Evolutionary conservation across 2,113 vertebrate species (phyloP).

Genomic region (Ammodramus savannarum): DNA sequence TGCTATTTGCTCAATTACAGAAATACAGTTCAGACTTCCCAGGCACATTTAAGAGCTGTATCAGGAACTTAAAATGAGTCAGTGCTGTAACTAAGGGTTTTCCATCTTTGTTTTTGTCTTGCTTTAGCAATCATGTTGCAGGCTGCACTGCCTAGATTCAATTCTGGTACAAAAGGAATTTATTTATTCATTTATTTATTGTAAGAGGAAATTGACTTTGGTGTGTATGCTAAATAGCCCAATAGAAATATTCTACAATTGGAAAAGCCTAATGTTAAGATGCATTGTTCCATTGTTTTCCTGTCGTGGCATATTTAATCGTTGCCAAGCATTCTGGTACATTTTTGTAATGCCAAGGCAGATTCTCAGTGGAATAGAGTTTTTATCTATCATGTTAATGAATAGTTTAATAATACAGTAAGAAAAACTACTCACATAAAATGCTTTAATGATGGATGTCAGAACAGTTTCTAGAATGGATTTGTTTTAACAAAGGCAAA

Average conservation of each 20-base stretch:
- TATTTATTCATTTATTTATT: neutral
- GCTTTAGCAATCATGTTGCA: neutral
- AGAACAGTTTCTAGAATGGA: constrained; percentile 29
- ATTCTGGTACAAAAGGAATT: neutral
- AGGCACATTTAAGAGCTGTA: neutral
- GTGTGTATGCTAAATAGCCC: neutral
- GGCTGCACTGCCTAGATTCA: neutral
- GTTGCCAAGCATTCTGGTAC: neutral
- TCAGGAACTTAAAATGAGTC: neutral
- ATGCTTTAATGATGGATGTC: constrained; percentile 43
- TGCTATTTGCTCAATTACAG: neutral
- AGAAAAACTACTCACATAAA: constrained; percentile 43
- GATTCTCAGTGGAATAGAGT: neutral
- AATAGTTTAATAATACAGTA: constrained; percentile 63
- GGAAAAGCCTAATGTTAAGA: neutral
- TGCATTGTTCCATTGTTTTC: constrained; percentile 11
- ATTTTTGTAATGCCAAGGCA: neutral
- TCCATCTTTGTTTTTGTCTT: neutral
- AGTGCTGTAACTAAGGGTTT: neutral
- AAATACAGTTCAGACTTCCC: neutral
- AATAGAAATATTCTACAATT: neutral
- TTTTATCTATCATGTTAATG: constrained; percentile 58
- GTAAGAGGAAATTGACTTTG: neutral
- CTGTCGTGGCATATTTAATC: neutral
- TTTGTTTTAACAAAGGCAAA: constrained; percentile 51